These are phyloP conservation scores for Manis javanica DNA, from an alignment of 2,797 vertebrate genomes.

Conservation along the genomic window DNA sequence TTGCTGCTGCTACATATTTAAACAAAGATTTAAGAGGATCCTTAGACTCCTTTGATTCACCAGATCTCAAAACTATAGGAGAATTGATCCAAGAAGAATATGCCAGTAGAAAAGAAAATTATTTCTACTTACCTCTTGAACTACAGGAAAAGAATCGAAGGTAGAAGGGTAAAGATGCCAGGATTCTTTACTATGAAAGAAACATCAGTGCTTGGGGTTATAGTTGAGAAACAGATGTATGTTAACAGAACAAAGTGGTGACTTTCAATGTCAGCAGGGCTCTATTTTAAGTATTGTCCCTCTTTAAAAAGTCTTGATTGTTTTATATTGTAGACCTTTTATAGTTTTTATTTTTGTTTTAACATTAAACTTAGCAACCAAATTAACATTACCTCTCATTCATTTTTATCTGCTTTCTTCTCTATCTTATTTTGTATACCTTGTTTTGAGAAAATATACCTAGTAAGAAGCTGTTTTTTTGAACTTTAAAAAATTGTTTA, in stretches of 20 bases:
- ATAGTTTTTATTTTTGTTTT: not conserved
- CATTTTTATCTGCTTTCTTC: conserved; percentile 1
- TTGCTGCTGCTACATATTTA: not conserved
- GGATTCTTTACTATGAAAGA: not conserved
- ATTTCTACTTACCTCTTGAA: not conserved
- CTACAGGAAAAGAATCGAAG: not conserved
- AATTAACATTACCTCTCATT: not conserved
- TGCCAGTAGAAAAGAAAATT: not conserved
- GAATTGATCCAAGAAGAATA: not conserved
- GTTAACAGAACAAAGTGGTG: not conserved
- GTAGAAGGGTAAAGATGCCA: not conserved
- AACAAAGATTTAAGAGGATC: not conserved
- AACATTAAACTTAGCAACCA: not conserved
- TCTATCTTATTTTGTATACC: not conserved
- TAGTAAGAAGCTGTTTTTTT: not conserved
- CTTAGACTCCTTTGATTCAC: not conserved
- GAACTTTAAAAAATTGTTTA: not conserved
- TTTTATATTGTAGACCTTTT: not conserved
- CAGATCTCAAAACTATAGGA: not conserved
- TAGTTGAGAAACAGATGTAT: not conserved
- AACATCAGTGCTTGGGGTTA: not conserved
- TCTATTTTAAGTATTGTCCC: not conserved
- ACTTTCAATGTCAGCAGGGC: not conserved
- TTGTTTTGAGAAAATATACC: conserved; percentile 11
- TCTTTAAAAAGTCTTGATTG: not conserved